Evolutionary conservation across 2,797 vertebrate genomes (phyloP), one percentile per base, ranked within the genome.

Genomic region (Coendou prehensilis): DNA sequence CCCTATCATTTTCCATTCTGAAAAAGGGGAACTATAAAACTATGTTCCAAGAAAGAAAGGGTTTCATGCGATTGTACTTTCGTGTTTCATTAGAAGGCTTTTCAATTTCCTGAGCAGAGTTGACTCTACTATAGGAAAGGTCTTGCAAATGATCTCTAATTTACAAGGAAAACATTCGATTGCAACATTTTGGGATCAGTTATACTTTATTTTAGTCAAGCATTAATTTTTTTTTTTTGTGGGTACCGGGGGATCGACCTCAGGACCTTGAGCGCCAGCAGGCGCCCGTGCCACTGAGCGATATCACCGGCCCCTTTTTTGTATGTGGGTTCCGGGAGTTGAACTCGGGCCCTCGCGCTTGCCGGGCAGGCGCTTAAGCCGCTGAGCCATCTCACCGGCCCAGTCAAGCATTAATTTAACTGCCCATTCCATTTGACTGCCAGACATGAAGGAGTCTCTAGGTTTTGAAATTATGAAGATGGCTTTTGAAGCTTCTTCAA

Each of bases 1-100:
- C 15, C 26, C 23, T 28, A 50, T 26, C 33, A 8, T 57, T 82
- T 89, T 69, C 47, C 76, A 87, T n/a, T 41, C 64, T 85, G 87
- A 9, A 96, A 76, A 76, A 22, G 20, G 33, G 57, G 33, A 93
- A 22, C 5, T 37, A 37, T 73, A 41, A 71, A 84, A 14, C 15
- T 59, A 71, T 54, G 64, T 57, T 75, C 52, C 52, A 81, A 45
- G 41, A 50, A 14, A 80, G 30, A 33, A 59, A 67, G 9, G n/a
- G 18, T 6, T 59, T 33, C 10, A 0, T 0, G 0, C 0, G 18
- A 67, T 45, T 11, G 7, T 91, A 3, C 20, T 2, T 78, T 3
- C 15, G 41, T 1, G 2, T n/a, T 3, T 76, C 23, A 0, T 10
- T 30, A 30, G 69, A 15, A n/a, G 17, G 37, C 7, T 37, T 7